Base-by-base conservation (phyloP, 1,140 invertebrate genomes). In the Pseudomyrmex cubaensis region DNA sequence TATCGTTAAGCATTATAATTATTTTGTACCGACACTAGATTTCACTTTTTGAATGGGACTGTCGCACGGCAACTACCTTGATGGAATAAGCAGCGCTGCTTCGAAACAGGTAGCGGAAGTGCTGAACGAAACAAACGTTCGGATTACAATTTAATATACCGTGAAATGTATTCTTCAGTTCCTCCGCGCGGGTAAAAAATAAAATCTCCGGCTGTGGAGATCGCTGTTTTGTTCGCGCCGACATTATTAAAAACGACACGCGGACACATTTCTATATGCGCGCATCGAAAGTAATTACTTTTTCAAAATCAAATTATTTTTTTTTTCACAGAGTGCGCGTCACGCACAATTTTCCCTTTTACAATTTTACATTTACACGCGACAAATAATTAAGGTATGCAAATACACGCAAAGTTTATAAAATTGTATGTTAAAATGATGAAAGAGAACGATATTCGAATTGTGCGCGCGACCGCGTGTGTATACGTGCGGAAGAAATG, bases 281-380 rank as follows among this genome's bases (percentile, higher is more conserved):
- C 20, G 75, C 75, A 56, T 67, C 48, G 75, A 54, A 67, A 77
- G 50, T 69, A 77, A 77, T 77, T 77, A 77, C 75, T 77, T 77
- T 77, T 69, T 57, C 50, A 69, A 77, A 67, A 77, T 77, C 75
- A 46, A n/a, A 67, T 77, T 77, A 77, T 56, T 56, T 35, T 35
- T 35, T 35, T 35, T 35, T 7, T 7, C 35, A 35, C 0, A 35
- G 35, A 35, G 35, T 35, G 5, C 35, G 35, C 35, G 35, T 35
- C 7, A 44, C 20, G n/a, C 48, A 52, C 25, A 52, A 62, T 61
- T n/a, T 62, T 70, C 50, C 56, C 48, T 62, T 20, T 12, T 10
- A 13, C 77, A 46, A 50, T 20, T 82, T 82, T 12, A 12, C 35
- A 12, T 12, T 22, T 62, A 46, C 22, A 2, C 44, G 50, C 46